Evolutionary conservation across 2,888 invertebrate species (phyloP).

Genomic region (Amorpha juglandis): DNA sequence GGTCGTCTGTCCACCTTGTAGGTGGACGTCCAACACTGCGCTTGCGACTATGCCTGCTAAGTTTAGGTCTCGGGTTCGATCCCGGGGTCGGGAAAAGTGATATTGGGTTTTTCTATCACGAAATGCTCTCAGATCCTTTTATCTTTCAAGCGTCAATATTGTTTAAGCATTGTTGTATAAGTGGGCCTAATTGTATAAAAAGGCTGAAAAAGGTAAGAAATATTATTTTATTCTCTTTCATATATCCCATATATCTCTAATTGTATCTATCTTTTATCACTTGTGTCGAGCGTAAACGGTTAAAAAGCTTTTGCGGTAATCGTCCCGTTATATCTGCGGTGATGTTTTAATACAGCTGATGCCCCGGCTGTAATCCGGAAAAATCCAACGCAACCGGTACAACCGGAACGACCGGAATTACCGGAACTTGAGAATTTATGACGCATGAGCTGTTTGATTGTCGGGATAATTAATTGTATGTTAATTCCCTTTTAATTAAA

Average conservation of each 20-base stretch:
- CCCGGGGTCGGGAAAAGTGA: no score
- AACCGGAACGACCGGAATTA: neutral
- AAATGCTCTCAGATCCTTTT: no score
- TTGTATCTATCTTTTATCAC: slow-evolving; percentile 10
- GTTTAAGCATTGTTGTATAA: no score
- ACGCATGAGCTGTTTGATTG: slow-evolving; percentile 1
- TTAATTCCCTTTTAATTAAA: neutral
- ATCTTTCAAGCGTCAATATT: no score
- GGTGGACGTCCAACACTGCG: no score
- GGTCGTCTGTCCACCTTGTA: no score
- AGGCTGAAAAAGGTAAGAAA: no score
- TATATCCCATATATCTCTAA: neutral
- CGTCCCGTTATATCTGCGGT: slow-evolving; percentile 44
- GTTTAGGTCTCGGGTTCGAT: no score
- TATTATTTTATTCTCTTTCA: no score
- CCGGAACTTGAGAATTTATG: slow-evolving; percentile 2
- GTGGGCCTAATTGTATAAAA: no score
- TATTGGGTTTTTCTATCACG: no score
- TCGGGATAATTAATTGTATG: neutral
- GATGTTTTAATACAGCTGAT: slow-evolving; percentile 49
- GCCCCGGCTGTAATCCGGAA: slow-evolving; percentile 26
- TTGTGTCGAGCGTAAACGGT: slow-evolving; percentile 39
- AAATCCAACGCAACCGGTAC: neutral
- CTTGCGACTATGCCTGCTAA: no score
- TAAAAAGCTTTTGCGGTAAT: slow-evolving; percentile 57